Evolutionary conservation across 2,797 vertebrate species (phyloP), one percentile per base, ranked within the genome.

Genomic region (Tympanoctomys barrerae): DNA sequence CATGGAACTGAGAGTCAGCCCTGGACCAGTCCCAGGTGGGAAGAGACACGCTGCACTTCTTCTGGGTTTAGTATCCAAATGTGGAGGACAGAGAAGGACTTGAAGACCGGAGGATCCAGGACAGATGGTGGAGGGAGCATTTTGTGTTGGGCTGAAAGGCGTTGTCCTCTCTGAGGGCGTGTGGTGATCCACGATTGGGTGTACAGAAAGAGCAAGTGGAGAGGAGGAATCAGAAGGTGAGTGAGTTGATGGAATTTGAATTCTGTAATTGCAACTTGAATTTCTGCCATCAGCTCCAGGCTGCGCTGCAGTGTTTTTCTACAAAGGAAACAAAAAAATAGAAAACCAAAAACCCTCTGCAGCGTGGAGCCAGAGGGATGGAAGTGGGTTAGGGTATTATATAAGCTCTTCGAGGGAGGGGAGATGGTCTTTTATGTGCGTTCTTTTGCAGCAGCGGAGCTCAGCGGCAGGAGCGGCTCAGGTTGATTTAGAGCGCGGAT

Each of bases 401-500:
- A 92, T 98, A 98, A 98, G 95, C 78, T 89, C 73, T 62, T 46
- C 28, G 33, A 79, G 84, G 96, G 97, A 77, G 97, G 97, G 92
- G 94, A 73, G 96, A 89, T 52, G 89, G 95, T 81, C 87, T 46
- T 52, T 62, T 26, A 10, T 28, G 94, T 33, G 88, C 24, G 95
- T 64, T 84, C 18, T 81, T 19, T 21, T 4, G 80, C 94, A 21
- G 95, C 84, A 1, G 86, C 98, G 62, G 94, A 78, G 94, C 86
- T 83, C 93, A 6, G 94, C 94, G 46, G 96, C 97, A 68, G 87
- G 94, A 89, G 96, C 66, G 93, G 97, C 97, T 95, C 97, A 92
- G 98, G 97, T 96, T 96, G 98, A 90, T 92, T 85, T 93, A 87
- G 97, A 97, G 92, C 46, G 31, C 87, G 97, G 97, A 95, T 95